phyloP scores from a whole-genome alignment of 2,113 vertebrate species.

The Siniperca chuatsi region DNA sequence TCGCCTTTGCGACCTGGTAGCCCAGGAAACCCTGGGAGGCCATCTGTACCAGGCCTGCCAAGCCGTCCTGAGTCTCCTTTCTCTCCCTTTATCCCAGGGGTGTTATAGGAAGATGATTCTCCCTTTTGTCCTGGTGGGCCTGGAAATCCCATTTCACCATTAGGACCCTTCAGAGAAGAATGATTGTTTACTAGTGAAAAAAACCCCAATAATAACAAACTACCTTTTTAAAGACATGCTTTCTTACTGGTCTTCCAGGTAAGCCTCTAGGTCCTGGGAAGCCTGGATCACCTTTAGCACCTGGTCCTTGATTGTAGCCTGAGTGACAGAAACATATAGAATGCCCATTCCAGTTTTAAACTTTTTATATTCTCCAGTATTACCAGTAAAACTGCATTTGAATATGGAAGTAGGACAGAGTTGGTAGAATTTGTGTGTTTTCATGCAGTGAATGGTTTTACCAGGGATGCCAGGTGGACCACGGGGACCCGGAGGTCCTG shows the following conservation, averaged over 20 bases:
- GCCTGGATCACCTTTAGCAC: constrained; percentile 71
- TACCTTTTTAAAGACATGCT: not conserved
- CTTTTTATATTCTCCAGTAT: not conserved
- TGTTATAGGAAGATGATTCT: constrained; percentile 81
- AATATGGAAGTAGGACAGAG: not conserved
- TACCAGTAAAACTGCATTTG: not conserved
- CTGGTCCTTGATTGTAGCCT: constrained; percentile 66
- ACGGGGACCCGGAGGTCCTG: constrained; percentile 53
- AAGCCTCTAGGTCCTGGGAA: constrained; percentile 74
- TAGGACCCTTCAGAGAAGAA: constrained; percentile 81
- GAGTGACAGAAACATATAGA: not conserved
- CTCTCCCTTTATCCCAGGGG: constrained; percentile 87
- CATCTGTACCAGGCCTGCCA: constrained; percentile 79
- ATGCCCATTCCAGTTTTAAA: not conserved
- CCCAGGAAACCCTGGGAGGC: constrained; percentile 60
- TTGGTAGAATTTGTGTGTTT: not conserved
- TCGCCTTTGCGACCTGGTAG: constrained; percentile 64
- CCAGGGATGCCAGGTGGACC: constrained; percentile 72
- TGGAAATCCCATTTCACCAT: constrained; percentile 84
- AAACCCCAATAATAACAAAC: not conserved
- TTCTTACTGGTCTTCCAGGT: constrained; percentile 83
- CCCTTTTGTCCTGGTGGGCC: constrained; percentile 90
- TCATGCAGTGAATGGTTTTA: constrained; percentile 35
- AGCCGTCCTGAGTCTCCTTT: constrained; percentile 87
- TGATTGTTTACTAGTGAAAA: not conserved